Conservation (phyloP, 1,140 invertebrate genomes). For the Cotesia glomerata region DNA sequence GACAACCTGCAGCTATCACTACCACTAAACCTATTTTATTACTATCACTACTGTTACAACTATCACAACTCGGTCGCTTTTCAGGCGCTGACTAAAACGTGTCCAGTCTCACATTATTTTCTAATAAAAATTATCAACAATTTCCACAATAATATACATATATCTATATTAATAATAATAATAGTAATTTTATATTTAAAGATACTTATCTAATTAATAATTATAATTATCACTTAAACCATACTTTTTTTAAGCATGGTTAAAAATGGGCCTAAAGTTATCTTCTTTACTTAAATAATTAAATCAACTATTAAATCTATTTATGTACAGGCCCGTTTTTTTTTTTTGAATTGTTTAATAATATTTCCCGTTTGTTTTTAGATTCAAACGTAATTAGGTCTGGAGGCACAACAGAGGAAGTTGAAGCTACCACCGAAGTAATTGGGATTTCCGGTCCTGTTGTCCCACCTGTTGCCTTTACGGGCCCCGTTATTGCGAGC, state of each 20-base stretch:
- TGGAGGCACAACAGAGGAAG: slow-evolving; percentile 57
- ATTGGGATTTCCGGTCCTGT: slow-evolving; percentile 52
- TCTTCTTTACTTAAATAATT: no score
- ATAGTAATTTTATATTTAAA: background rate
- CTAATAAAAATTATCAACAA: slow-evolving; percentile 7
- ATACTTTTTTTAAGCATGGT: no score
- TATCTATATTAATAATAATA: slow-evolving; percentile 1
- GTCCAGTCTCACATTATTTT: background rate
- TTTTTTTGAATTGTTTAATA: background rate
- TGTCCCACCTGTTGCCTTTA: slow-evolving; percentile 53
- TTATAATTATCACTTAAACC: no score
- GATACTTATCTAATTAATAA: no score
- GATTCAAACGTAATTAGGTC: slow-evolving; percentile 57
- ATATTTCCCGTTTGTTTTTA: background rate
- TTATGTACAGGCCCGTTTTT: no score
- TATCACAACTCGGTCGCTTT: slow-evolving; percentile 14
- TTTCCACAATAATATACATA: slow-evolving; percentile 11
- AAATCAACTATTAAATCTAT: no score
- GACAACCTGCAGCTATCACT: no score
- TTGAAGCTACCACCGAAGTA: slow-evolving; percentile 57
- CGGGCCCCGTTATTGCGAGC: slow-evolving; percentile 50
- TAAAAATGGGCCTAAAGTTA: no score
- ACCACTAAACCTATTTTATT: background rate
- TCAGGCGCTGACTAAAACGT: slow-evolving; percentile 19
- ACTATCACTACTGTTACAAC: no score